phyloP scores from a whole-genome alignment of 2,888 invertebrate genomes.

The Artemia sinica region DNA sequence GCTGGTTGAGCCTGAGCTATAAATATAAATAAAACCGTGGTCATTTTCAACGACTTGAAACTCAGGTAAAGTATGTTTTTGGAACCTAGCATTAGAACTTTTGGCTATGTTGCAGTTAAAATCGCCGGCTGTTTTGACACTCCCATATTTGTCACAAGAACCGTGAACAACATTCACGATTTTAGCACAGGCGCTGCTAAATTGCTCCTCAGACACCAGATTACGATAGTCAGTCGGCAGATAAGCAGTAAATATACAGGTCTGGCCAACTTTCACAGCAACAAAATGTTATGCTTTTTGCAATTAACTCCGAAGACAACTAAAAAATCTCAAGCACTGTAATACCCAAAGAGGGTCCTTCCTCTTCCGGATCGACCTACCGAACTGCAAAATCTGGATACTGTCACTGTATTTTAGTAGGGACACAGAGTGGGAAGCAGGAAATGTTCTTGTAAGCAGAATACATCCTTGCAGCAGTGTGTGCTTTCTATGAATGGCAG shows the following conservation, averaged over 20 bases:
- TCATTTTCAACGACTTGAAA: too few species aligned
- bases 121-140: neutral
- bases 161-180: neutral
- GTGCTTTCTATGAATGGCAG: neutral
- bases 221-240: neutral
- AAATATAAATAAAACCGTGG: too few species aligned
- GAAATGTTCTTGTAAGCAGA: constrained; percentile 7
- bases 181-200: constrained; percentile 1
- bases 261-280: constrained; percentile 10
- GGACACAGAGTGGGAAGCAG: neutral
- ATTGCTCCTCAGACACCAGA: neutral
- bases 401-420: constrained; percentile 1
- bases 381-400: neutral
- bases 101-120: neutral
- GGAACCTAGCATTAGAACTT: neutral
- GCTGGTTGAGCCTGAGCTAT: too few species aligned
- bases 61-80: neutral
- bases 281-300: neutral
- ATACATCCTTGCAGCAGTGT: neutral
- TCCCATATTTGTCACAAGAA: neutral
- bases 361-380: neutral
- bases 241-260: neutral
- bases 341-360: neutral
- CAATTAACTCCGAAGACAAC: neutral
- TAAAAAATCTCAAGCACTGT: neutral